phyloP scores from a whole-genome alignment of 1,140 invertebrate genomes.

The Anastatus disparis region DNA sequence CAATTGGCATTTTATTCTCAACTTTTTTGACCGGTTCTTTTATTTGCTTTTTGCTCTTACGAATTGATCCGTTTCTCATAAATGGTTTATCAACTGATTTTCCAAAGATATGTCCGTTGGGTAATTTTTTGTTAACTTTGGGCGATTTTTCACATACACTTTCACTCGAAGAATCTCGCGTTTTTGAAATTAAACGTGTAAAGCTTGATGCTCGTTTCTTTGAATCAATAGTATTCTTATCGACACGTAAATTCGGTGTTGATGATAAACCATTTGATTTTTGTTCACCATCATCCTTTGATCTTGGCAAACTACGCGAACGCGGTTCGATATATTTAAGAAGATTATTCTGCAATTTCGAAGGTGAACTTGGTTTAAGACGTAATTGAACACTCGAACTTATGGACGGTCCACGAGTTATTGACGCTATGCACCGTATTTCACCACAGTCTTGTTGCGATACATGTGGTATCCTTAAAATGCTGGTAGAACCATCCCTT shows the following conservation, averaged over 20 bases:
- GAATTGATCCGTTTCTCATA: not conserved
- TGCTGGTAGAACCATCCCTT: slow-evolving; percentile 65
- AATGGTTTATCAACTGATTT: not conserved
- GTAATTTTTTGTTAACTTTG: not conserved
- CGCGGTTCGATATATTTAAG: not conserved
- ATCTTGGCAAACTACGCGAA: not conserved
- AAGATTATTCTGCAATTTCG: not conserved
- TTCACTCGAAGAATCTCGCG: not conserved
- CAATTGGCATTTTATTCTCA: not conserved
- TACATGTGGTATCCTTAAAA: slow-evolving; percentile 68
- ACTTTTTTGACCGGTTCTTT: not conserved
- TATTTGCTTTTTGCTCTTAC: not conserved
- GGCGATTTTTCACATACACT: not conserved
- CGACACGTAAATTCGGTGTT: not conserved
- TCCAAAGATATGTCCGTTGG: not conserved
- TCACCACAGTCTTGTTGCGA: slow-evolving; percentile 67
- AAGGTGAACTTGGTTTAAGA: slow-evolving; percentile 39
- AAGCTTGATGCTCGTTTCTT: slow-evolving; percentile 23
- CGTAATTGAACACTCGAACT: slow-evolving; percentile 50
- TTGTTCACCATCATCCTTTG: not conserved
- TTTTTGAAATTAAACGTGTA: not conserved
- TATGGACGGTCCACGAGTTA: slow-evolving; percentile 49
- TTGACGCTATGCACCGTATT: slow-evolving; percentile 60
- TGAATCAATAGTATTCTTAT: not conserved
- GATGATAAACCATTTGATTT: slow-evolving; percentile 3